These are phyloP conservation scores for Ruditapes philippinarum DNA, from an alignment of 1,140 invertebrate genomes.

Conservation along the genomic window DNA sequence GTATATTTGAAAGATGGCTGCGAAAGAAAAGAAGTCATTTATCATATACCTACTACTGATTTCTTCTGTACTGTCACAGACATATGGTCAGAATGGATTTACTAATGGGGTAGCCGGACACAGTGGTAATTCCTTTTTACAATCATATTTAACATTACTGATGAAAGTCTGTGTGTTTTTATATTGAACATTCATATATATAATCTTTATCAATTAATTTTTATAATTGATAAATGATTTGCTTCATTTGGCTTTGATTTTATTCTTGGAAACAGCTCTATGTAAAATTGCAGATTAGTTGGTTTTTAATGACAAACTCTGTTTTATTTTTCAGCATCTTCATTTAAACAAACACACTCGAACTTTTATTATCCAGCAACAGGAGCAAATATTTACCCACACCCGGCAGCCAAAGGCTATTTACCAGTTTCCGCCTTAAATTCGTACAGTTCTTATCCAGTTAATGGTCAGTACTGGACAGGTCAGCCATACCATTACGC, in stretches of 20 bases:
- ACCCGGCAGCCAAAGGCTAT: conserved; percentile 35
- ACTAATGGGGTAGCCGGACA: not conserved
- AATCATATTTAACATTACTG: no score
- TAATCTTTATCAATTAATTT: no score
- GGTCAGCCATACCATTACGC: conserved; percentile 26
- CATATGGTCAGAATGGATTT: not conserved
- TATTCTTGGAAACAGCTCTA: no score
- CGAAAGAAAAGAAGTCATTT: not conserved
- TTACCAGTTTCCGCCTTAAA: not conserved
- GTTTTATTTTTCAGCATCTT: not conserved
- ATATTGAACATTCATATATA: no score
- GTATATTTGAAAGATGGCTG: not conserved
- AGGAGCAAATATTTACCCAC: not conserved
- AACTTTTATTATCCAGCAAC: not conserved
- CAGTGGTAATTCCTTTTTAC: no score
- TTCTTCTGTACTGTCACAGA: not conserved
- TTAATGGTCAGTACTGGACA: conserved; percentile 50
- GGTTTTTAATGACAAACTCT: no score
- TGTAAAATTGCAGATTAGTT: no score
- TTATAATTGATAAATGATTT: no score
- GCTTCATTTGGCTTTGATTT: no score
- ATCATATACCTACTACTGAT: not conserved
- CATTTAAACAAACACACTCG: not conserved
- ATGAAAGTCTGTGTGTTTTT: no score
- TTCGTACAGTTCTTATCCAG: not conserved